Percentiles rank a stretch among this genome's conserved stretches.
Conservation (phyloP, 2,888 invertebrate species). For the Amiota communis region DNA sequence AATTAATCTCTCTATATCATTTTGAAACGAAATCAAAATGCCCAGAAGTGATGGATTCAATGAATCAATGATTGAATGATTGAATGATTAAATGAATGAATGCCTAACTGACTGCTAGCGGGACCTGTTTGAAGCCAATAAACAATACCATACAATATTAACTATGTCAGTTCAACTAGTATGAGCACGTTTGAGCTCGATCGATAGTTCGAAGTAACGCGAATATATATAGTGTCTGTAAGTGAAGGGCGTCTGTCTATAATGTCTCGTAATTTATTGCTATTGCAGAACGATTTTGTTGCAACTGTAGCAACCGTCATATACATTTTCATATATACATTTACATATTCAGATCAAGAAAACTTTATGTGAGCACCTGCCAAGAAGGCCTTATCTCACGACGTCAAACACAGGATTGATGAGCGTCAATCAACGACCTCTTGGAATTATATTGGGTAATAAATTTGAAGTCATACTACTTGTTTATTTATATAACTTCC, state of each 20-base stretch:
- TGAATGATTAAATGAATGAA: neutral
- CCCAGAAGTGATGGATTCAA: too few relatives aligned
- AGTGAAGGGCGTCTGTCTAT: conserved; percentile 12
- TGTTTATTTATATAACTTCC: too few relatives aligned
- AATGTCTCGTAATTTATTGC: conserved; percentile 21
- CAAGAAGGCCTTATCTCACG: too few relatives aligned
- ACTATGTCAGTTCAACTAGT: conserved; percentile 23
- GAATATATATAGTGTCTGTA: neutral
- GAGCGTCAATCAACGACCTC: too few relatives aligned
- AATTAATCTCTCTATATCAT: neutral
- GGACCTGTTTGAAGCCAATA: neutral
- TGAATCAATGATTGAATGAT: neutral
- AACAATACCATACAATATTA: neutral
- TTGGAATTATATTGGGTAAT: too few relatives aligned
- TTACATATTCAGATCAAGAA: neutral
- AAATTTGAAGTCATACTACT: too few relatives aligned
- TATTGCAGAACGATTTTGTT: neutral
- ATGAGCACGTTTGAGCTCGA: conserved; percentile 18
- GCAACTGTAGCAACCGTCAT: conserved; percentile 8
- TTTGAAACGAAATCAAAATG: conserved; percentile 23
- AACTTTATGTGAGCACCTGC: too few relatives aligned
- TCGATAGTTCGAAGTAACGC: neutral
- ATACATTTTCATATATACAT: conserved; percentile 2
- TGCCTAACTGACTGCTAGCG: neutral
- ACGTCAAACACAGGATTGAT: too few relatives aligned